Evolutionary conservation across 2,797 vertebrate genomes (phyloP), one percentile per base, ranked within the genome.

Genomic region (Sebastes flavidus): DNA sequence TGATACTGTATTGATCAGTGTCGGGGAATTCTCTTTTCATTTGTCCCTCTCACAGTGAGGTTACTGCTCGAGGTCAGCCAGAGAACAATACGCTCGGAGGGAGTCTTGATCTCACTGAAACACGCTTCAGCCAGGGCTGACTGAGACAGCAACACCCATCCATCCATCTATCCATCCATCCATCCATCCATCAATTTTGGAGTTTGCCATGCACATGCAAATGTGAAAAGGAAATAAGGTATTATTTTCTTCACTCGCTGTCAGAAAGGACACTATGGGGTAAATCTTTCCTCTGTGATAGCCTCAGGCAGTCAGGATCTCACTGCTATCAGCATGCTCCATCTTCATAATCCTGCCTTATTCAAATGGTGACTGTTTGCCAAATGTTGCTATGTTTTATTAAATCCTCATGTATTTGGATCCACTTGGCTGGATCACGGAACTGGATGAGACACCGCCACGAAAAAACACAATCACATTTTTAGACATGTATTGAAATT

Each of bases 341-440:
- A 71, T 89, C 84, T 90, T 85, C 81, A 78, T 87, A 90, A 88
- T 90, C 87, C 90, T 75, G 46, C 67, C 60, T 86, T 83, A 89
- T 91, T 92, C 74, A 91, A 74, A 90, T 82, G 69, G 70, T 52
- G 60, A 79, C 59, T 81, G 72, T 83, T 87, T 85, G 77, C 81
- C 82, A 90, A 89, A 89, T 87, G 82, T 85, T 89, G 72, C 66
- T 82, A 66, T 89, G 83, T 92, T 89, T 89, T 74, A 86, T 86
- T 84, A 88, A 87, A 90, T 85, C 82, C 77, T 83, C 84, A 67
- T 73, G 65, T 83, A 62, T 87, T 65, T 65, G 76, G 79, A 87
- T 88, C 75, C 78, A 77, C 73, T 87, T 75, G 58, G 75, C 65
- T 80, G 52, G 68, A 77, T 89, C 72, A 38, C 63, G 56, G 65